phyloP scores from a whole-genome alignment of 35 echinoderm and acorn worm species.

The Eucidaris tribuloides region DNA sequence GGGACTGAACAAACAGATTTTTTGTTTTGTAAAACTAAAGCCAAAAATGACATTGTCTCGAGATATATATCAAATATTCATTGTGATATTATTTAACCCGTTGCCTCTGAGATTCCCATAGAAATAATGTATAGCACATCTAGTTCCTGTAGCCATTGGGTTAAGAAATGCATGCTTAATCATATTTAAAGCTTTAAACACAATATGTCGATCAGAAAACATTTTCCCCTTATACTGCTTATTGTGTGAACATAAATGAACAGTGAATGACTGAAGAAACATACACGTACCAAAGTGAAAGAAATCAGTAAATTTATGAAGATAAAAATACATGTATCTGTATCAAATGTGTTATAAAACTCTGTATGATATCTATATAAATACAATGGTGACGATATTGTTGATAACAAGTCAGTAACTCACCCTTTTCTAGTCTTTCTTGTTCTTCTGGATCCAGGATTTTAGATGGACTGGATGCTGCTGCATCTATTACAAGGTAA shows the following conservation, averaged over 20 bases:
- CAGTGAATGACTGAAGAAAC: neutral
- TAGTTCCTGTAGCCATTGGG: no score
- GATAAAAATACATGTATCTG: neutral
- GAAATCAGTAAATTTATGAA: neutral
- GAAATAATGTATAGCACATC: no score
- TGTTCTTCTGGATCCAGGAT: conserved; percentile 39
- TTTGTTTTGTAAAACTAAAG: neutral
- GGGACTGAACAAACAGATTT: neutral
- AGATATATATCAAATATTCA: no score
- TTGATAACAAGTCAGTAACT: neutral
- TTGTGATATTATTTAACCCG: no score
- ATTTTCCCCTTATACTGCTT: no score
- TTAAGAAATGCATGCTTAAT: no score
- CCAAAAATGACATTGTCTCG: no score
- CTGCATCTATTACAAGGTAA: neutral
- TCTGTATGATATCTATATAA: neutral
- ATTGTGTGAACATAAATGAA: no score
- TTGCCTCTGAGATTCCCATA: no score
- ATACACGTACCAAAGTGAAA: neutral
- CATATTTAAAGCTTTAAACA: no score
- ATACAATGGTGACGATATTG: neutral
- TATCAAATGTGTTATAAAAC: neutral
- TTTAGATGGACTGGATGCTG: neutral
- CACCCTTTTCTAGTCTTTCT: conserved; percentile 21
- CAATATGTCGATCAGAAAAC: no score